phyloP scores from a whole-genome alignment of 2,113 vertebrate species.

The Otus sunia region DNA sequence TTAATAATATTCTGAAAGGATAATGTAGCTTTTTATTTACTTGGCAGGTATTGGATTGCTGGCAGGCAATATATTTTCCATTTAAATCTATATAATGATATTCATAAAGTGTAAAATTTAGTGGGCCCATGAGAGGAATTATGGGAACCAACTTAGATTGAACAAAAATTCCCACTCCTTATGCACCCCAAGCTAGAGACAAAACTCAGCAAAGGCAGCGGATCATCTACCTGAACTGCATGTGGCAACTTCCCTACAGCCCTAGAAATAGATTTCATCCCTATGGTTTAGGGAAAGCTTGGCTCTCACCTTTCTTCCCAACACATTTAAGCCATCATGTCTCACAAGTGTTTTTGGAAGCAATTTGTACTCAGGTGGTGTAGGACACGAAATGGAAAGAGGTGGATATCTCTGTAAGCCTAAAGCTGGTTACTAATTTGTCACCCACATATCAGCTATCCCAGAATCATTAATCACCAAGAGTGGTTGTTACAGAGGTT shows the following conservation, averaged over 20 bases:
- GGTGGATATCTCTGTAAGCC: conserved; percentile 2
- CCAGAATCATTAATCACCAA: conserved; percentile 43
- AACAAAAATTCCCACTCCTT: background rate
- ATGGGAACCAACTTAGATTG: background rate
- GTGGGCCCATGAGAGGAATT: background rate
- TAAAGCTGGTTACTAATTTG: conserved; percentile 26
- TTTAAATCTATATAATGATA: background rate
- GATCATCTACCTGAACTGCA: background rate
- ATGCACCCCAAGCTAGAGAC: background rate
- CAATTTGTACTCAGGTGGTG: background rate
- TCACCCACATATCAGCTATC: conserved; percentile 32
- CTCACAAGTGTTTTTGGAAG: background rate
- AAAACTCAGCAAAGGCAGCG: background rate
- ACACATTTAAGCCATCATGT: background rate
- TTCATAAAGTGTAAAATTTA: background rate
- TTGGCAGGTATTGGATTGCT: background rate
- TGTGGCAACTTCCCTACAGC: background rate
- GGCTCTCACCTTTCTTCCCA: background rate
- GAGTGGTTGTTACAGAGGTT: background rate
- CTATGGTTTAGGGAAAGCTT: background rate
- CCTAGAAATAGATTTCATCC: background rate
- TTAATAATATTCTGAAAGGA: background rate
- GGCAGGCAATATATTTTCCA: background rate
- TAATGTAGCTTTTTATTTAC: background rate
- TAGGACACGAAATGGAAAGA: background rate